A percentile compares a stretch with the other conserved stretches of the same genome.
Conservation (phyloP, 2,888 invertebrate genomes). For the Eupsilia transversa region DNA sequence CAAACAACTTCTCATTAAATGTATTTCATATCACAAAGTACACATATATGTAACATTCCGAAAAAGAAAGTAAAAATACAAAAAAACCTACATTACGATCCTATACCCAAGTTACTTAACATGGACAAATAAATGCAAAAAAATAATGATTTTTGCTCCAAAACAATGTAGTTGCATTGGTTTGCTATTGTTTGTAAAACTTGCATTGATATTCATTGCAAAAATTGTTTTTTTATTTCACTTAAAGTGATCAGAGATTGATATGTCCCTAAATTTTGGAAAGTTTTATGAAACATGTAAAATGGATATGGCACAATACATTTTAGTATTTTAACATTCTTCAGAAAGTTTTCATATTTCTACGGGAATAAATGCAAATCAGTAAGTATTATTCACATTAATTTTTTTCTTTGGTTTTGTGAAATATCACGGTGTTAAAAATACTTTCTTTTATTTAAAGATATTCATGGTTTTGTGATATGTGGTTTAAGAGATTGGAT, state of each 20-base stretch:
- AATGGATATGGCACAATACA: conserved; percentile 70
- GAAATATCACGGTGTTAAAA: conserved; percentile 88
- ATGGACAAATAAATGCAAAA: conserved; percentile 87
- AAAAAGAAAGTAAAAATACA: conserved; percentile 80
- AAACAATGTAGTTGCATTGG: conserved; percentile 67
- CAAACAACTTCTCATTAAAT: conserved; percentile 80
- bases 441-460: conserved; percentile 80
- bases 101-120: conserved; percentile 79
- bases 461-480: conserved; percentile 84
- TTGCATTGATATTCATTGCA: conserved; percentile 50
- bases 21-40: conserved; percentile 88
- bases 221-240: conserved; percentile 45
- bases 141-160: conserved; percentile 68
- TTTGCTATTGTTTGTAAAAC: conserved; percentile 59
- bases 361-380: conserved; percentile 83
- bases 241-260: conserved; percentile 63
- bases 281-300: conserved; percentile 57
- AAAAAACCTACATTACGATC: conserved; percentile 78
- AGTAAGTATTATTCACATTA: conserved; percentile 79
- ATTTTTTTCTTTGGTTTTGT: conserved; percentile 89
- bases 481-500: conserved; percentile 76
- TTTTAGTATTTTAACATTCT: conserved; percentile 64
- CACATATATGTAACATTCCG: conserved; percentile 75
- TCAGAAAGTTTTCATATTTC: conserved; percentile 71
- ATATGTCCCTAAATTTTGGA: conserved; percentile 61